phyloP scores from a whole-genome alignment of 2,888 invertebrate species.

The Idaea aversata region DNA sequence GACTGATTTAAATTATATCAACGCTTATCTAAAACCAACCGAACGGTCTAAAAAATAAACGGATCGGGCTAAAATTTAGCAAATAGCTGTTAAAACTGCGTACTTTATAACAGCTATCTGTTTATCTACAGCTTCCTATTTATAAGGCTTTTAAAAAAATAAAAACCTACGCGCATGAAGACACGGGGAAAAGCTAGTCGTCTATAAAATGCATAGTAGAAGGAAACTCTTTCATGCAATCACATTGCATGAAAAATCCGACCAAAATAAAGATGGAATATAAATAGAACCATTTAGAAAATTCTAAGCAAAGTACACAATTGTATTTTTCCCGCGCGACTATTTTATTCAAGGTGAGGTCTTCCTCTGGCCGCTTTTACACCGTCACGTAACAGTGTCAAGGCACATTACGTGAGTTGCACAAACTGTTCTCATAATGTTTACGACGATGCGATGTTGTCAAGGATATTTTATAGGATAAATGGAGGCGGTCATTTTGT shows the following conservation, averaged over 20 bases:
- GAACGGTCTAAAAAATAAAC: no score
- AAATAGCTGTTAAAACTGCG: no score
- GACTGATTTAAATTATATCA: no score
- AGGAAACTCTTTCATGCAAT: no score
- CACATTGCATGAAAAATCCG: background rate
- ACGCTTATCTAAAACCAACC: no score
- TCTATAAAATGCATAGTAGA: background rate
- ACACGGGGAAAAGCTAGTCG: no score
- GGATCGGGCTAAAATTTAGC: no score
- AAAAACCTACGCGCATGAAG: no score
- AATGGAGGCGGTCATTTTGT: background rate
- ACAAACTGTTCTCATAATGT: conserved; percentile 5
- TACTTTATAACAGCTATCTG: no score
- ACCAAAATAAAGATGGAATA: background rate
- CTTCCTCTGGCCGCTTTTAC: conserved; percentile 24
- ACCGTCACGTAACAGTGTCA: conserved; percentile 25
- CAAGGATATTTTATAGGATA: background rate
- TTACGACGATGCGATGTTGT: conserved; percentile 3
- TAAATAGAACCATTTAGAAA: background rate
- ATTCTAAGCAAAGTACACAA: background rate
- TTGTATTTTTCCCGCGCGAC: conserved; percentile 9
- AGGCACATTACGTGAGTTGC: conserved; percentile 13
- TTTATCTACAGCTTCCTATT: no score
- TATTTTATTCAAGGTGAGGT: conserved; percentile 27
- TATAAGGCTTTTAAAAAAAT: no score